Evolutionary conservation across 2,797 vertebrate genomes (phyloP), one percentile per base, ranked within the genome.

Genomic region (Myripristis jacobus): DNA sequence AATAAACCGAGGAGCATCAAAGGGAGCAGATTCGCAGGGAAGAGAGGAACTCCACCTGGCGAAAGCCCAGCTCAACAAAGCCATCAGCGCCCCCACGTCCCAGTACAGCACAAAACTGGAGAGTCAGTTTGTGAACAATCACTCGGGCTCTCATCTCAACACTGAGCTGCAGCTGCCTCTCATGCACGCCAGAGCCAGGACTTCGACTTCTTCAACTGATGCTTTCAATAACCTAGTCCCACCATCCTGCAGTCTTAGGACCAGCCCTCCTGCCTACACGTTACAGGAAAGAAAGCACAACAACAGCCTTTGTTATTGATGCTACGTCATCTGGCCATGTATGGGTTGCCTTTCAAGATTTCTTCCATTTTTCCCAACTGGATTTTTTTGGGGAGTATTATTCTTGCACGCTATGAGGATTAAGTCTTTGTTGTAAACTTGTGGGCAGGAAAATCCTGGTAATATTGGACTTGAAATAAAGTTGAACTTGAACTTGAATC

Each of bases 11-110:
- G 68, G 59, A 80, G 77, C 72, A 81, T 24, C n/a, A 78, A 81
- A 72, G 62, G 70, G 62, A 83, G 70, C 54, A 65, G 69, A 83
- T 77, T 84, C 71, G 64, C 70, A 70, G 52, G 72, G 77, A 68
- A 75, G 71, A 84, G 69, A 89, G 77, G 83, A 79, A 80, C 68
- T 73, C 85, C 87, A 88, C 89, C 87, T 89, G 88, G 83, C 22
- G 9, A 74, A 75, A 73, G 82, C 80, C 87, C 70, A 80, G 83
- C 66, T 87, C 79, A 87, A 88, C 76, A 88, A 88, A 86, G 79
- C 82, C 77, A 58, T 77, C 69, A 74, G 72, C 82, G 77, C 87
- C 88, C 86, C 43, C 60, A 81, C 86, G 86, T 78, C 68, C 60
- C 55, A 11, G 46, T 12, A 68, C 71, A 43, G 56, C 36, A 83